Evolutionary conservation across 2,113 vertebrate genomes (phyloP).

Genomic region (Chascanopsetta lugubris): DNA sequence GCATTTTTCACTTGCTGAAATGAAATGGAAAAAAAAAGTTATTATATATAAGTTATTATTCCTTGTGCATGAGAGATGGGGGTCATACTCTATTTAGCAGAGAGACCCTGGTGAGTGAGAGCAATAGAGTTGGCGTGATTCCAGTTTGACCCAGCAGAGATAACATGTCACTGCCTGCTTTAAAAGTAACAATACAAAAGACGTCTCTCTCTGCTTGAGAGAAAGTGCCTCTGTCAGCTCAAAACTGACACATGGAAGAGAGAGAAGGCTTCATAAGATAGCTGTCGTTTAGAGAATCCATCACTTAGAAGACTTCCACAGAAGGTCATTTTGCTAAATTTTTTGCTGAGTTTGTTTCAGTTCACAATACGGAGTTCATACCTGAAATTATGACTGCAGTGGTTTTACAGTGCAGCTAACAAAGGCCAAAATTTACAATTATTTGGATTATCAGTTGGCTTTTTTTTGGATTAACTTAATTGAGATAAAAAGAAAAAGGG

Average conservation of each 20-base stretch:
- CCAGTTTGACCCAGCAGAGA: slow-evolving; percentile 55
- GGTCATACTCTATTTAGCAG: slow-evolving; percentile 51
- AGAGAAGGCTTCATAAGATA: slow-evolving; percentile 42
- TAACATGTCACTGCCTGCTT: slow-evolving; percentile 61
- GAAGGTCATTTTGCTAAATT: slow-evolving; percentile 1
- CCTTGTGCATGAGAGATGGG: slow-evolving; percentile 35
- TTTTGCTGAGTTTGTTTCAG: not conserved
- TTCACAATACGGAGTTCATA: not conserved
- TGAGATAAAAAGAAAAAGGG: too few relatives aligned
- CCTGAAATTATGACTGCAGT: not conserved
- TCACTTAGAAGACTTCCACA: slow-evolving; percentile 25
- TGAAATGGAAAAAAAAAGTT: slow-evolving; percentile 64
- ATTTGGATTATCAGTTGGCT: too few relatives aligned
- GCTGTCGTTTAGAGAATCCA: slow-evolving; percentile 30
- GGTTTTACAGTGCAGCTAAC: not conserved
- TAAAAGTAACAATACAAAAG: slow-evolving; percentile 72
- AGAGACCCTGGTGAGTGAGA: slow-evolving; percentile 45
- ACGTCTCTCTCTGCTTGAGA: slow-evolving; percentile 48
- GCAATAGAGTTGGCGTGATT: slow-evolving; percentile 50
- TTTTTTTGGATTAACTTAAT: too few relatives aligned
- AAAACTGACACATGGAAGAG: slow-evolving; percentile 64
- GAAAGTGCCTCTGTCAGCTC: slow-evolving; percentile 72
- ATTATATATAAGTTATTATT: slow-evolving; percentile 65
- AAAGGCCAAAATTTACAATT: too few relatives aligned
- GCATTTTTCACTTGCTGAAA: slow-evolving; percentile 94